Evolutionary conservation across 2,888 invertebrate genomes (phyloP).

Genomic region (Spatulosminthurus flaviceps): DNA sequence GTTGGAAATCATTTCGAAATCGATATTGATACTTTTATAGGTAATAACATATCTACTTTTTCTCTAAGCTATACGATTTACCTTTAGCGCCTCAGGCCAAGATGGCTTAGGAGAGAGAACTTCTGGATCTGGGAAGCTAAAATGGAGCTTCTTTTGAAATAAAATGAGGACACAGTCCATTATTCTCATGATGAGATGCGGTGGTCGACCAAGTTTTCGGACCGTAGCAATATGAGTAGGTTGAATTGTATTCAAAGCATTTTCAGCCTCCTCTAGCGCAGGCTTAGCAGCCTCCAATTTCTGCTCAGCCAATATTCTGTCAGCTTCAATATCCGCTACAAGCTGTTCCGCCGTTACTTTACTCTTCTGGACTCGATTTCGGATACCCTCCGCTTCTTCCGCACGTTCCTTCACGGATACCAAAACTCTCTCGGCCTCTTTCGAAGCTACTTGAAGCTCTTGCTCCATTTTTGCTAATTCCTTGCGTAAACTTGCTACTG

Average conservation of each 20-base stretch:
- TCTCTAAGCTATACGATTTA: too few relatives aligned
- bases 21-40: constrained; percentile 5
- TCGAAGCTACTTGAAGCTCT: constrained; percentile 89
- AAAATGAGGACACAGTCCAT: constrained; percentile 96
- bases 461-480: constrained; percentile 94
- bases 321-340: constrained; percentile 85
- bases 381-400: constrained; percentile 85
- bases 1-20: background rate
- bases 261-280: constrained; percentile 92
- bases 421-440: constrained; percentile 87
- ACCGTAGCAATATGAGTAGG: constrained; percentile 96
- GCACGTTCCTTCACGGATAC: constrained; percentile 92
- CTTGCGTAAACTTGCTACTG: constrained; percentile 89
- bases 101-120: constrained; percentile 91
- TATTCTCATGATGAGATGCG: constrained; percentile 94
- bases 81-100: constrained; percentile 93
- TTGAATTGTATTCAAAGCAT: constrained; percentile 86
- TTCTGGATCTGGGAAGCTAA: constrained; percentile 81
- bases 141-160: constrained; percentile 88
- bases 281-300: constrained; percentile 96
- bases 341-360: constrained; percentile 91
- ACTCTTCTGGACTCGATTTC: constrained; percentile 88
- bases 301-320: constrained; percentile 89
- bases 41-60: too few relatives aligned
- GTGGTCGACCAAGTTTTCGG: constrained; percentile 87